phyloP scores from a whole-genome alignment of 2,797 vertebrate species.

The Pangasius macronema region DNA sequence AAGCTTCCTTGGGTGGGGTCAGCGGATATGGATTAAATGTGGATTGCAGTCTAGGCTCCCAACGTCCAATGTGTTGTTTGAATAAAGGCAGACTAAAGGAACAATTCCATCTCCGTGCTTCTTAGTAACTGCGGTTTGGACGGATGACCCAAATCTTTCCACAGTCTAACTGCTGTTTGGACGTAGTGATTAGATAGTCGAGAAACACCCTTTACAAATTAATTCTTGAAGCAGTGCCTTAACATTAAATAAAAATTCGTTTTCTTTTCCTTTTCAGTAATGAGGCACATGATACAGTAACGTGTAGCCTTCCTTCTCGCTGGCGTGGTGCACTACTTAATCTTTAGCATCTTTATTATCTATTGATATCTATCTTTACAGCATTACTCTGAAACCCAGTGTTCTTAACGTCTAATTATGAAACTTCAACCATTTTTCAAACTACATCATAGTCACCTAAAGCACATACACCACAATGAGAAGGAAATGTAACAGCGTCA shows the following conservation, averaged over 20 bases:
- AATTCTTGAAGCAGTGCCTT: background rate
- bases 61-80: conserved; percentile 39
- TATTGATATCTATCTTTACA: background rate
- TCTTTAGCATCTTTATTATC: background rate
- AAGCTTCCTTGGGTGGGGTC: conserved; percentile 65
- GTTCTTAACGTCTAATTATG: background rate
- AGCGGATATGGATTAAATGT: conserved; percentile 67
- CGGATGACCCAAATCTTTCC: conserved; percentile 41
- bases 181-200: conserved; percentile 17
- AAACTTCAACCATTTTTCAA: background rate
- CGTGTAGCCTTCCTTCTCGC: background rate
- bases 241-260: conserved; percentile 1
- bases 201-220: conserved; percentile 26
- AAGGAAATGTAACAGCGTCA: background rate
- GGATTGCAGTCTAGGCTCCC: conserved; percentile 55
- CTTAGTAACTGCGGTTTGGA: conserved; percentile 34
- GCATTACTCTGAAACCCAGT: background rate
- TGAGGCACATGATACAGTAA: background rate
- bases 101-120: conserved; percentile 19
- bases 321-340: background rate
- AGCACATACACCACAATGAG: background rate
- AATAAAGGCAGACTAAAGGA: conserved; percentile 24
- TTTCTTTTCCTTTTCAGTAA: background rate
- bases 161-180: conserved; percentile 32
- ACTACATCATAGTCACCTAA: background rate